Evolutionary conservation across 1,140 invertebrate genomes (phyloP).

Genomic region (Glossosoma conforme): DNA sequence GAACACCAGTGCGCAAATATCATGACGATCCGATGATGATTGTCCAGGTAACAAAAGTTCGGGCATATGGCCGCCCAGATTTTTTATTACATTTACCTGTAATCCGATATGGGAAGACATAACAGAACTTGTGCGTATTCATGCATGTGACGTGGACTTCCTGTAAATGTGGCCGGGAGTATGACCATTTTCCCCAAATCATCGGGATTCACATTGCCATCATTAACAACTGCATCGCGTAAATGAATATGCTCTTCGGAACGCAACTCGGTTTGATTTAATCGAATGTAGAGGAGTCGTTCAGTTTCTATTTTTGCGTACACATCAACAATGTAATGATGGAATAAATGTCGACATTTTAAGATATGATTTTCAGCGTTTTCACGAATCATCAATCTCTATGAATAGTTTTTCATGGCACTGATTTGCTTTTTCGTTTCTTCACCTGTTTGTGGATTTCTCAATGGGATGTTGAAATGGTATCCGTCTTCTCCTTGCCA

Average conservation of each 20-base stretch:
- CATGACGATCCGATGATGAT: slow-evolving; percentile 32
- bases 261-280: slow-evolving; percentile 38
- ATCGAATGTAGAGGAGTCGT: slow-evolving; percentile 39
- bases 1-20: slow-evolving; percentile 38
- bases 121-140: slow-evolving; percentile 44
- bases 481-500: no score
- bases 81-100: slow-evolving; percentile 45
- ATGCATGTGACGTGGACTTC: slow-evolving; percentile 42
- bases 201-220: slow-evolving; percentile 8
- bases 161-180: slow-evolving; percentile 44
- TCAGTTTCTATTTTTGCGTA: slow-evolving; percentile 49
- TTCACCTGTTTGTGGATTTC: no score
- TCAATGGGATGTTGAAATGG: no score
- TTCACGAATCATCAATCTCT: no score
- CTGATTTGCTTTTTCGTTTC: no score
- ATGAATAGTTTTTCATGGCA: no score
- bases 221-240: slow-evolving; percentile 33
- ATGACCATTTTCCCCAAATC: slow-evolving; percentile 33
- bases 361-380: slow-evolving; percentile 37
- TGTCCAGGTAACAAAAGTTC: slow-evolving; percentile 33
- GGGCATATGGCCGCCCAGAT: slow-evolving; percentile 44
- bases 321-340: slow-evolving; percentile 48
- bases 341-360: slow-evolving; percentile 34
- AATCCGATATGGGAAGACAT: slow-evolving; percentile 42
- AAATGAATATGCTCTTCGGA: slow-evolving; percentile 34